Evolutionary conservation across 2,888 invertebrate genomes (phyloP).

Genomic region (Hirtodrosophila trivittata): DNA sequence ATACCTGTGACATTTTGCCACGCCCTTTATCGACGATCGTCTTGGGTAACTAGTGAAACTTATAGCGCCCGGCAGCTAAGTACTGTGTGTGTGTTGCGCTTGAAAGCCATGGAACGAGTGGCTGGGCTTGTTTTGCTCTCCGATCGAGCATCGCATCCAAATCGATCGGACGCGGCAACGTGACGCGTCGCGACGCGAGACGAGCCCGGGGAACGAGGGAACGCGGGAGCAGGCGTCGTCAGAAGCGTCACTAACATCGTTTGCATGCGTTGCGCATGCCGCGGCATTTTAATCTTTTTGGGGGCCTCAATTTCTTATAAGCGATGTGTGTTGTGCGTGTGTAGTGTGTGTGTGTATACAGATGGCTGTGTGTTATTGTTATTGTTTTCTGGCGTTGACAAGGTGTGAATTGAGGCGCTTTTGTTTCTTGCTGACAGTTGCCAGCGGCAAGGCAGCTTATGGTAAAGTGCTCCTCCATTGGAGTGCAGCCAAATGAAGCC

Average conservation of each 20-base stretch:
- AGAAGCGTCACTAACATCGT: constrained; percentile 49
- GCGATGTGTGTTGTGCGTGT: constrained; percentile 25
- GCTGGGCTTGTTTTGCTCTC: constrained; percentile 26
- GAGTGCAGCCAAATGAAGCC: constrained; percentile 21
- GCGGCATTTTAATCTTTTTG: constrained; percentile 54
- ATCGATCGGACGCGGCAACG: constrained; percentile 23
- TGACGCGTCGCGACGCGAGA: background rate
- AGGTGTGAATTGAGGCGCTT: constrained; percentile 52
- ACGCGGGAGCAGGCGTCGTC: background rate
- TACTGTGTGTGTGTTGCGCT: constrained; percentile 51
- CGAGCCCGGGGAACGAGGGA: too few species aligned
- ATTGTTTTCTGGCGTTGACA: constrained; percentile 42
- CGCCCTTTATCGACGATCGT: constrained; percentile 30
- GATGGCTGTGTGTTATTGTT: constrained; percentile 27
- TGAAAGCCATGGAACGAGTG: constrained; percentile 68
- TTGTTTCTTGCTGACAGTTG: constrained; percentile 30
- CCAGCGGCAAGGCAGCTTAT: constrained; percentile 33
- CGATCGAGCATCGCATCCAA: constrained; percentile 48
- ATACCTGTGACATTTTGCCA: constrained; percentile 69
- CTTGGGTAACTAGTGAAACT: background rate
- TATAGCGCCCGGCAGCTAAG: constrained; percentile 12
- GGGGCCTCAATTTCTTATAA: constrained; percentile 30
- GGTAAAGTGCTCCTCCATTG: constrained; percentile 9
- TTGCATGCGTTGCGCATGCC: constrained; percentile 69
- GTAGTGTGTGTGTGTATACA: constrained; percentile 19